Evolutionary conservation across 2,113 vertebrate species (phyloP), one percentile per base, ranked within the genome.

Genomic region (Brienomyrus longianalis): DNA sequence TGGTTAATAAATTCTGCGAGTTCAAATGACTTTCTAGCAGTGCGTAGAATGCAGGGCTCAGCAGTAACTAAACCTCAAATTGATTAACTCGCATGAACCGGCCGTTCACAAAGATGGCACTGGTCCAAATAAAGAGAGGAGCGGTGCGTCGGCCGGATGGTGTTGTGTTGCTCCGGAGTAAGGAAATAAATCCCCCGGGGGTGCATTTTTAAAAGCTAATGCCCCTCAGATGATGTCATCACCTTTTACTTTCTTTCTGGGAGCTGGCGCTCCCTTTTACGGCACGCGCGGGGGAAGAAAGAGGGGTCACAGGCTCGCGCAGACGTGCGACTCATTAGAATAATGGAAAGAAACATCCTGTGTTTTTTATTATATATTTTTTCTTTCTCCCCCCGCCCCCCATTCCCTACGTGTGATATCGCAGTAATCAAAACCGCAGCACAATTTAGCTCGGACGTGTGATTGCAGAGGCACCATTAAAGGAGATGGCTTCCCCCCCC

Each of bases 41-140:
- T 97, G 97, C 97, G 97, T 97, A 97, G 97, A 98, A 98, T 98
- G 98, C 98, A 97, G 98, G 97, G 96, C 97, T 99, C 98, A 98
- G 98, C 98, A 99, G 97, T 99, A 98, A 99, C 98, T 99, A 99
- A 99, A 99, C 98, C 98, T 99, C 98, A 98, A 98, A 99, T 99
- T 99, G 98, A 99, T 99, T 99, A 99, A 99, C 98, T 99, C 96
- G 97, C 98, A 97, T 98, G 97, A 98, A 99, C 97, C 97, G 97
- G 97, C 96, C 98, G 96, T 97, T 98, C 98, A 99, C 98, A 99
- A 99, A 99, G 98, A 99, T 99, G 98, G 98, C 98, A 98, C 95
- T 93, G 95, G 97, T 99, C 98, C 98, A 99, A 98, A 97, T 97
- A 97, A 97, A 97, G 92, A 96, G 96, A 95, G 97, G 96, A 95